These are phyloP conservation scores for Enteromius trimaculatus DNA, from an alignment of 2,797 vertebrate genomes.

Conservation along the genomic window DNA sequence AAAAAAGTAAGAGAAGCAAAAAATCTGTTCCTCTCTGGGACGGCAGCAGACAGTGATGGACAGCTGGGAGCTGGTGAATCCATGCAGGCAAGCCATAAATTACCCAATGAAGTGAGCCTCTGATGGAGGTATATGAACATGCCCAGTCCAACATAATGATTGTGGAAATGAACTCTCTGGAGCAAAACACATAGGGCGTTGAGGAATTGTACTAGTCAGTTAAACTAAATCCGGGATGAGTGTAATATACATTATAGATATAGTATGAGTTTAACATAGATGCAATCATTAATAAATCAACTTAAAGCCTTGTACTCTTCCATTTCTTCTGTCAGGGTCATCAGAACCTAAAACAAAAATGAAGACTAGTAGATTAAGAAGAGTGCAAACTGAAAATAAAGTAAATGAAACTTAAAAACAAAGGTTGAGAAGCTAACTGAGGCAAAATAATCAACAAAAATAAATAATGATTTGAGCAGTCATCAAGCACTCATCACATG, in stretches of 20 bases:
- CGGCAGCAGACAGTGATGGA: slow-evolving; percentile 49
- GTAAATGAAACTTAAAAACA: neutral
- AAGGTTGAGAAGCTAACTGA: slow-evolving; percentile 20
- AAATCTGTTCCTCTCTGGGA: slow-evolving; percentile 34
- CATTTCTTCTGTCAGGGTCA: neutral
- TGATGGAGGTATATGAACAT: slow-evolving; percentile 59
- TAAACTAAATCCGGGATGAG: slow-evolving; percentile 6
- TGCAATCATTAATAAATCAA: neutral
- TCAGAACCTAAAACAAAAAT: neutral
- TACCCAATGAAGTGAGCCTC: slow-evolving; percentile 66
- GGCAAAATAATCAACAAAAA: slow-evolving; percentile 21
- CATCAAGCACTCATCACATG: slow-evolving; percentile 29
- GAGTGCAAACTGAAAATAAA: neutral
- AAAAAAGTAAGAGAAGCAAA: slow-evolving; percentile 48
- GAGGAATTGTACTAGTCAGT: slow-evolving; percentile 18
- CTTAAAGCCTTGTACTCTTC: neutral
- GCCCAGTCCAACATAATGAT: slow-evolving; percentile 25
- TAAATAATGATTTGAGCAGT: slow-evolving; percentile 10
- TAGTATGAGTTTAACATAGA: neutral
- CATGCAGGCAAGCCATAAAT: slow-evolving; percentile 67
- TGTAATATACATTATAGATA: slow-evolving; percentile 6
- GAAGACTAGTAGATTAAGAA: neutral
- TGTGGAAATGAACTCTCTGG: slow-evolving; percentile 28
- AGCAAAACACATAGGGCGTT: neutral
- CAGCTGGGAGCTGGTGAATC: slow-evolving; percentile 59